Evolutionary conservation across 2,888 invertebrate species (phyloP), one percentile per base, ranked within the genome.

Genomic region (Eutolmus rufibarbis): DNA sequence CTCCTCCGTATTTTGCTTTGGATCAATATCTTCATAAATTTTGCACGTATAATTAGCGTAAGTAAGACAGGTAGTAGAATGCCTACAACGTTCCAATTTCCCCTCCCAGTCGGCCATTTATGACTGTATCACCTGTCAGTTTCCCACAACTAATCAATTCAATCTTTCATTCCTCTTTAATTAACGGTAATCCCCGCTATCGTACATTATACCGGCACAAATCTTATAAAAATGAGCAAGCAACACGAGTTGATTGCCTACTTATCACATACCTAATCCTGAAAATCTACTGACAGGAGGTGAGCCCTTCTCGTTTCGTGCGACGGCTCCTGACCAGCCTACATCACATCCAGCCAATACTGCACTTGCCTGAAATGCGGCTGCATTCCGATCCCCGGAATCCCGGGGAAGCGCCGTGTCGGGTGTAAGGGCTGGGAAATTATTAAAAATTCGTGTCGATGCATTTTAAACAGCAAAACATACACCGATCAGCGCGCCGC

Each of bases 401-500:
- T 19, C 28, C 66, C 66, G 14, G 9, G 12, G 19, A 28, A 56
- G 56, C 56, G 19, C n/a, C 23, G 19, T 9, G 57, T 8, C 28
- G 12, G 66, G 19, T 12, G 12, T 19, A 28, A 56, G 56, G 43
- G 37, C 43, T 43, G 78, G 40, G 40, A 57, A 46, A 84, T 74
- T 74, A 84, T 84, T 84, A 84, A 84, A 84, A 84, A 84, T 84
- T 66, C 84, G 40, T 66, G 31, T 84, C 74, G 84, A 66, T 43
- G 86, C 86, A 74, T 74, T 86, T 86, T 86, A 86, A 66, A 37
- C 74, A 86, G 66, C 66, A 31, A 66, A 66, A 19, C 66, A 66
- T 28, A 66, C 23, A 66, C 3, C 9, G 66, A 46, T 16, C 40
- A 40, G 9, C 43, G 14, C 4, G 5, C 43, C 8, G 66, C 66